These are phyloP conservation scores for Seriola dumerili DNA, from an alignment of 2,113 vertebrate genomes.

Conservation along the genomic window DNA sequence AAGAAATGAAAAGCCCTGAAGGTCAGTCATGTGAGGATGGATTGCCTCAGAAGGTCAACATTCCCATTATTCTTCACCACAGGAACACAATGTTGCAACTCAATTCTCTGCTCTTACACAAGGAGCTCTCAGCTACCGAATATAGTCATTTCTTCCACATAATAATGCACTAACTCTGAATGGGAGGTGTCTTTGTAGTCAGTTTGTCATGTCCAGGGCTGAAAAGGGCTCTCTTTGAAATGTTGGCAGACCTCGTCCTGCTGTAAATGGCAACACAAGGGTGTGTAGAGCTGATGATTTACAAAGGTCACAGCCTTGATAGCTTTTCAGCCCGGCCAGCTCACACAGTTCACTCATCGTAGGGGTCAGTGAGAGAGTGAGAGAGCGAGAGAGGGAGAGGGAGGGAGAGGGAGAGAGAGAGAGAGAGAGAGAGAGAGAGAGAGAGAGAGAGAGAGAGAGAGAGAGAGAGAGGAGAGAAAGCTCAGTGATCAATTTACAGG, in stretches of 20 bases:
- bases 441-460: too few relatives aligned
- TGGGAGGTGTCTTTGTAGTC: constrained; percentile 29
- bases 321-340: constrained; percentile 67
- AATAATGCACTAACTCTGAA: constrained; percentile 32
- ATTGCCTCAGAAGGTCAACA: constrained; percentile 79
- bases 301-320: constrained; percentile 81
- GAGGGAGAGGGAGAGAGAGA: too few relatives aligned
- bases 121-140: background rate
- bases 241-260: constrained; percentile 55
- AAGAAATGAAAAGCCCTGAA: constrained; percentile 70
- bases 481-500: background rate
- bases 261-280: constrained; percentile 74
- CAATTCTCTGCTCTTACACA: constrained; percentile 41
- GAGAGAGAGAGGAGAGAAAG: background rate
- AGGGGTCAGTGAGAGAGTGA: constrained; percentile 33
- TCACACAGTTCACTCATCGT: constrained; percentile 69
- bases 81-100: constrained; percentile 57
- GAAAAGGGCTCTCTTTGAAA: constrained; percentile 53
- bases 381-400: background rate
- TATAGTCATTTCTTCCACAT: constrained; percentile 40
- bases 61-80: constrained; percentile 70
- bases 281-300: constrained; percentile 80
- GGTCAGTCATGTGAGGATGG: constrained; percentile 76
- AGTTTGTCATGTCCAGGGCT: constrained; percentile 16
- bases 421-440: background rate